Base-by-base conservation (phyloP, 1,140 invertebrate species). In the Dendroctonus ponderosae region DNA sequence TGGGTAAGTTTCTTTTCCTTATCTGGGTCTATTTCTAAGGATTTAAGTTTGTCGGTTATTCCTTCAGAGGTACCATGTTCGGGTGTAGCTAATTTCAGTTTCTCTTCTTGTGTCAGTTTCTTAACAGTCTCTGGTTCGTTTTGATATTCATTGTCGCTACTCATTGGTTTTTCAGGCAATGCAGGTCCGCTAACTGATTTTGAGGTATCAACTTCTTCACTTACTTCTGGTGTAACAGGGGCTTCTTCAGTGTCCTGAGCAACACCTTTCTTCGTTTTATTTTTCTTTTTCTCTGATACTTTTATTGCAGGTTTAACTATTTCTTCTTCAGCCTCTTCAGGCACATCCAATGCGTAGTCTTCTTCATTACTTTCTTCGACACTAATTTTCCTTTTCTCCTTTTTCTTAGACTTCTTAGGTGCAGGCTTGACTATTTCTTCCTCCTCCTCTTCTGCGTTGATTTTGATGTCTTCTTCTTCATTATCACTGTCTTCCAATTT, bases 1-100 rank as follows among this genome's bases (percentile, higher is more conserved):
- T 96, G 93, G 8, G 93, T 93, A 50, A 97, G 75, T 80, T 96
- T 92, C 77, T 89, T 89, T 51, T 87, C 82, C 67, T 62, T 52
- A 52, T 75, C 62, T 57, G 56, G 64, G 42, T 46, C 58, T 49
- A 72, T 65, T 66, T 75, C 50, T 11, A 69, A 51, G 46, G 67
- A 52, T n/a, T 52, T 50, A 51, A 75, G 67, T 70, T 71, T 62
- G 63, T 74, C 70, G 5, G 50, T 59, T 48, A 72, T 64, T 68
- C 76, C 58, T 39, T 65, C 62, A 15, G 12, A 38, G n/a, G 50
- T 42, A 49, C 41, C 37, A 68, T 63, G 48, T 15, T 44, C 6
- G 7, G 26, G 41, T 12, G 14, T 52, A 5, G 26, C 7, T 39
- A 37, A 52, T 41, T 49, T 38, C 44, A 11, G 4, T 43, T 14